These are phyloP conservation scores for Macrochelys suwanniensis DNA, from an alignment of 2,797 vertebrate genomes.

Conservation along the genomic window DNA sequence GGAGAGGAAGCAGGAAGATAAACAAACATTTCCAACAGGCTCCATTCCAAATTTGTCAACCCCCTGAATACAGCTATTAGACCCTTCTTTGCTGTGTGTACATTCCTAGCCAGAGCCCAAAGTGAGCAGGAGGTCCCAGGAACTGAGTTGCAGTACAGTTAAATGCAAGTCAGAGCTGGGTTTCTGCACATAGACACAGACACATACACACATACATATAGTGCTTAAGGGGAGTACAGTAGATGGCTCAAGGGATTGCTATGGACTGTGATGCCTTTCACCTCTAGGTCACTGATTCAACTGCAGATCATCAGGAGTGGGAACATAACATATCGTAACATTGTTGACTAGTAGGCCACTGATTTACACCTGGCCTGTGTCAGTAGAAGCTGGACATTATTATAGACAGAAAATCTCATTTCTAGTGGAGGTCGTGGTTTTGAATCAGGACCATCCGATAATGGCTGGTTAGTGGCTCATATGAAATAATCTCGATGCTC, in stretches of 20 bases:
- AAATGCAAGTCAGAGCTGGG: background rate
- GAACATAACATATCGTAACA: background rate
- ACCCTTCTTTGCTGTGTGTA: background rate
- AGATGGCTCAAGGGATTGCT: rapidly evolving
- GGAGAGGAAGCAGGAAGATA: constrained; percentile 74
- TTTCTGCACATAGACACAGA: rapidly evolving
- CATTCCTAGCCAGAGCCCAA: background rate
- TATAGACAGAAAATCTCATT: background rate
- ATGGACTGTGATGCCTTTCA: background rate
- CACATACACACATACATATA: background rate
- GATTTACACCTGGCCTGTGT: rapidly evolving
- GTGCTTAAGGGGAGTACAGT: background rate
- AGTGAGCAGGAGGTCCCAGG: background rate
- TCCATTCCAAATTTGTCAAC: background rate
- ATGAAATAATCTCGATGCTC: background rate
- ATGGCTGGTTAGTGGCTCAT: rapidly evolving
- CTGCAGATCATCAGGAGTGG: background rate
- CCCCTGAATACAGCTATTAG: background rate
- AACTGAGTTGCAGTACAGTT: rapidly evolving
- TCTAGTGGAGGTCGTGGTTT: background rate
- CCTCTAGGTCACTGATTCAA: background rate
- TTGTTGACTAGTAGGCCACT: background rate
- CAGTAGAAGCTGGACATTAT: background rate
- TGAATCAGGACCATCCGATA: background rate
- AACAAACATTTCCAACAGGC: constrained; percentile 58